phyloP scores from a whole-genome alignment of 2,113 vertebrate genomes.

The Salvator merianae region DNA sequence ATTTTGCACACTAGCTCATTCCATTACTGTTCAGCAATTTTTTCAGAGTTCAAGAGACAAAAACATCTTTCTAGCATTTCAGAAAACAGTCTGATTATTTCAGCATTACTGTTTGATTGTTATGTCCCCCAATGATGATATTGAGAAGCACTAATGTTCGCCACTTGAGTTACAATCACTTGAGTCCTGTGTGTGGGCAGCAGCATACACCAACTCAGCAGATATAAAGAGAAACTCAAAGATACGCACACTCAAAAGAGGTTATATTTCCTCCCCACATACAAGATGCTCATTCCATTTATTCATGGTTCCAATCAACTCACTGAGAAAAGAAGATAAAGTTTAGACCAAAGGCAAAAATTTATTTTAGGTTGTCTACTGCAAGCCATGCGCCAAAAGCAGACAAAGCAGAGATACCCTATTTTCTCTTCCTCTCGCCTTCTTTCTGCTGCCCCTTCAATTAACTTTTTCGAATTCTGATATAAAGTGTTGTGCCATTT shows the following conservation, averaged over 20 bases:
- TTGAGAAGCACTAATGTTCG: background rate
- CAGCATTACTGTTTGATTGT: background rate
- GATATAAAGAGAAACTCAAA: slow-evolving; percentile 11
- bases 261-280: background rate
- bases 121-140: background rate
- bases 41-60: background rate
- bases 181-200: background rate
- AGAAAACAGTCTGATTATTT: background rate
- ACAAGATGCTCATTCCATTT: slow-evolving; percentile 19
- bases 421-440: background rate
- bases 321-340: background rate
- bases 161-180: background rate
- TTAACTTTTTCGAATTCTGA: background rate
- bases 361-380: background rate
- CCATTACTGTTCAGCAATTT: background rate
- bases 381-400: background rate
- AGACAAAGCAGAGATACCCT: too few relatives aligned
- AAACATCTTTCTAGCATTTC: background rate
- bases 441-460: background rate
- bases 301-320: background rate
- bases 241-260: background rate
- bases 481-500: background rate
- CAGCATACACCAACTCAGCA: slow-evolving; percentile 6
- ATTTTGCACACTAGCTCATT: background rate
- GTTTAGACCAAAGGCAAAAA: background rate